Evolutionary conservation across 1,140 invertebrate species (phyloP).

Genomic region (Ceratina australensis): DNA sequence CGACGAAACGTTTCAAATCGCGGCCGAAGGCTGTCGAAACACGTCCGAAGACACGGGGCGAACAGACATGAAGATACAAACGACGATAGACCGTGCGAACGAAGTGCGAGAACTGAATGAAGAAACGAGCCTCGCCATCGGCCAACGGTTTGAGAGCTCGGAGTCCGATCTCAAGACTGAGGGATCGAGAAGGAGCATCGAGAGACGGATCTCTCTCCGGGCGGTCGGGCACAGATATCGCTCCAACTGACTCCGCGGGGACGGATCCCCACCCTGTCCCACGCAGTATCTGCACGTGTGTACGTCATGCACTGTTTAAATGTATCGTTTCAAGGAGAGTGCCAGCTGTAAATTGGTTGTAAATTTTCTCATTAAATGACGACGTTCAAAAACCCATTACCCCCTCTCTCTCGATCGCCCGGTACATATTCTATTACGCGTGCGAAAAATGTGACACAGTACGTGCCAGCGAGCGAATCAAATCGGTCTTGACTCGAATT

Average conservation of each 20-base stretch:
- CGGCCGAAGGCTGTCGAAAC: not conserved
- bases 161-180: slow-evolving; percentile 60
- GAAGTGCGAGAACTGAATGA: not conserved
- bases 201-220: not conserved
- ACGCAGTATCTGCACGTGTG: slow-evolving; percentile 2
- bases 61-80: not conserved
- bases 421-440: not conserved
- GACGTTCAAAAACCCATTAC: not conserved
- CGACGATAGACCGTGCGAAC: not conserved
- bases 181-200: not conserved
- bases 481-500: not conserved
- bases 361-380: not conserved
- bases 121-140: slow-evolving; percentile 54
- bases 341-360: not conserved
- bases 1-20: not conserved
- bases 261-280: slow-evolving; percentile 14
- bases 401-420: not conserved
- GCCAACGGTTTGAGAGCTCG: slow-evolving; percentile 47
- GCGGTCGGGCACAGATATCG: slow-evolving; percentile 39
- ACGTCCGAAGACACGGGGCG: not conserved
- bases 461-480: not conserved
- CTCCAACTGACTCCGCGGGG: slow-evolving; percentile 17
- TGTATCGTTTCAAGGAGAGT: not conserved
- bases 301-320: not conserved
- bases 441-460: not conserved